Base-by-base conservation (phyloP, 2,113 vertebrate species). In the Sardina pilchardus region DNA sequence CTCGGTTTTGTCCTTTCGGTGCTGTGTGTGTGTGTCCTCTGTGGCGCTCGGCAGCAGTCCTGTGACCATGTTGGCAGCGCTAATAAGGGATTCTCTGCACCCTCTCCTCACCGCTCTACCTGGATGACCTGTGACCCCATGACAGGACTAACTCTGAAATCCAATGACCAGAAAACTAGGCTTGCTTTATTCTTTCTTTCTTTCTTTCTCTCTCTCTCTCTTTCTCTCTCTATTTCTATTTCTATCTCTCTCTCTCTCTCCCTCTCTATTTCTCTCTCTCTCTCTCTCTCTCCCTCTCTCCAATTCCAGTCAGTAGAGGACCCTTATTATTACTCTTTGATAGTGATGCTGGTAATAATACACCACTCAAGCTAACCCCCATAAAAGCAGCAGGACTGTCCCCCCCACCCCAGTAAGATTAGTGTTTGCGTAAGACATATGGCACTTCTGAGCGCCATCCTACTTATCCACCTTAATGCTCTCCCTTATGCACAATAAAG, bases 151-250 rank as follows among this genome's bases (percentile, higher is more conserved):
- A 30, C 59, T 26, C 24, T 67, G 59, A n/a, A 67, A 67, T n/a
- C 4, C 59, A n/a, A 7, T 67, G 59, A 67, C 59, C 59, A 67
- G n/a, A n/a, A 67, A 83, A 86, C 9, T 81, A 75, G 21, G 8
- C 84, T 50, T 81, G 42, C 30, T 45, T 39, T 42, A n/a, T n/a
- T 85, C 84, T 80, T 30, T 45, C 48, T 24, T 6, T 14, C 59
- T 59, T 26, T 67, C 26, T 59, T 10, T 53, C 50, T 53, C 50
- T 53, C 50, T 1, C 50, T 16, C 50, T 53, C 50, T 50, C 8
- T 50, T 10, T 50, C 48, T 14, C 48, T 14, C 48, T 50, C 48
- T 50, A 4, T 50, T 10, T 50, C 48, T 14, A 4, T 50, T 50
- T 50, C 48, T 50, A 4, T 50, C 48, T 50, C 48, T 14, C 48